Percentiles rank a stretch among this genome's conserved stretches.
Evolutionary conservation across 2,113 vertebrate species (phyloP).

Genomic region (Coreoperca whiteheadi): DNA sequence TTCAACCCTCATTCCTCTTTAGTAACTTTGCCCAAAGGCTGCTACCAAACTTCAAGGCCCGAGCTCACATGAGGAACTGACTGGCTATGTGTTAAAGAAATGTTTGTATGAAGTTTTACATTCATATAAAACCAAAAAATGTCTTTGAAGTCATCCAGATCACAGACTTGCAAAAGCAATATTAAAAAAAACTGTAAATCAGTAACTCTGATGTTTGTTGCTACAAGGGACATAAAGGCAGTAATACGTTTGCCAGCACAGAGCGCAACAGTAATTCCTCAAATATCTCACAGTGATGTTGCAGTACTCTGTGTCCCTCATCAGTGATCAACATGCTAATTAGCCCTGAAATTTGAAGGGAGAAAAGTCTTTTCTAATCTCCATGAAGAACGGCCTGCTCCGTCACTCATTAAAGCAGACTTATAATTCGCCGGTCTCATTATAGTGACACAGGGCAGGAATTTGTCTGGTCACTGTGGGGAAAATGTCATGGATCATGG

Average conservation of each 20-base stretch:
- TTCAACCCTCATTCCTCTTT: not conserved
- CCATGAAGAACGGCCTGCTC: conserved; percentile 43
- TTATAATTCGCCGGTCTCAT: conserved; percentile 46
- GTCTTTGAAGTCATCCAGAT: conserved; percentile 22
- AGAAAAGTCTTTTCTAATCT: conserved; percentile 52
- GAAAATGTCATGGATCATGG: conserved; percentile 65
- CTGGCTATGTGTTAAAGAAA: not conserved
- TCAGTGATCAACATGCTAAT: conserved; percentile 64
- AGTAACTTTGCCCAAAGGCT: conserved; percentile 1
- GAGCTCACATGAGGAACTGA: not conserved
- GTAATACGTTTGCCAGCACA: conserved; percentile 21
- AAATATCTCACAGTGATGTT: conserved; percentile 26
- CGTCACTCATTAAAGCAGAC: conserved; percentile 66
- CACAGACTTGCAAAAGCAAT: not conserved
- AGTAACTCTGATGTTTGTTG: conserved; percentile 18
- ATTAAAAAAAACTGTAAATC: not conserved
- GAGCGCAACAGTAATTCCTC: conserved; percentile 27
- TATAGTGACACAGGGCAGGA: conserved; percentile 51
- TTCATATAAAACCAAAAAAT: not conserved
- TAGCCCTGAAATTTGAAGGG: conserved; percentile 41
- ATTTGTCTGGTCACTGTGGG: conserved; percentile 45
- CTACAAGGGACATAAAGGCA: conserved; percentile 22
- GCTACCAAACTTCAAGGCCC: not conserved
- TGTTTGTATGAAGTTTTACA: not conserved
- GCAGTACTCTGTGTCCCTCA: conserved; percentile 26